Conservation (phyloP, 1,140 invertebrate species). For the Lepidurus packardi region DNA sequence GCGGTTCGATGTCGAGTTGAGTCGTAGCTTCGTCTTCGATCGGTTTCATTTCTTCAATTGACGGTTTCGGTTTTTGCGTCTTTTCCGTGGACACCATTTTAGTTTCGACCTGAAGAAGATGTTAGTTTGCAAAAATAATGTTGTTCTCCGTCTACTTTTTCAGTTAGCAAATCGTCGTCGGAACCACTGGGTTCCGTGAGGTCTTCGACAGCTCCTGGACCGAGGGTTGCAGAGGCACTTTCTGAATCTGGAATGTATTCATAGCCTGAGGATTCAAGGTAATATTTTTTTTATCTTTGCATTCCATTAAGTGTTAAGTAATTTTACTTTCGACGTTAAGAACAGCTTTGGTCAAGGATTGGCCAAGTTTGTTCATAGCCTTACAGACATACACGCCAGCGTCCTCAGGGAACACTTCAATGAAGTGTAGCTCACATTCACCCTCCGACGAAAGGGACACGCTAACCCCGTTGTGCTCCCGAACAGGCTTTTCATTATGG, state of each 20-base stretch:
- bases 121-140: not conserved
- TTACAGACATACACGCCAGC: slow-evolving; percentile 74
- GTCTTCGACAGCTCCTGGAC: slow-evolving; percentile 43
- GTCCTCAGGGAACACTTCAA: slow-evolving; percentile 91
- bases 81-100: not conserved
- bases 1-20: slow-evolving; percentile 62
- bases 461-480: slow-evolving; percentile 70
- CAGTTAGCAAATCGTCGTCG: slow-evolving; percentile 70
- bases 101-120: not conserved
- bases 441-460: slow-evolving; percentile 69
- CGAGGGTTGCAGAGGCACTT: slow-evolving; percentile 56
- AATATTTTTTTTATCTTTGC: slow-evolving; percentile 32
- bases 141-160: slow-evolving; percentile 55
- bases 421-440: slow-evolving; percentile 73
- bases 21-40: slow-evolving; percentile 41
- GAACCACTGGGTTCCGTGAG: slow-evolving; percentile 60
- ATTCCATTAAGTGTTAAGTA: slow-evolving; percentile 25
- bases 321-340: slow-evolving; percentile 73
- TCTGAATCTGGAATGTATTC: slow-evolving; percentile 87
- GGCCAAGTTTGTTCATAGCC: slow-evolving; percentile 77
- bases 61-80: slow-evolving; percentile 21
- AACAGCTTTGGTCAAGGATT: slow-evolving; percentile 69
- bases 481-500: slow-evolving; percentile 63
- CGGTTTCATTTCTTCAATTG: not conserved
- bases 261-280: slow-evolving; percentile 64